Conservation (phyloP, 2,888 invertebrate genomes). For the Linnaemya vulpina region DNA sequence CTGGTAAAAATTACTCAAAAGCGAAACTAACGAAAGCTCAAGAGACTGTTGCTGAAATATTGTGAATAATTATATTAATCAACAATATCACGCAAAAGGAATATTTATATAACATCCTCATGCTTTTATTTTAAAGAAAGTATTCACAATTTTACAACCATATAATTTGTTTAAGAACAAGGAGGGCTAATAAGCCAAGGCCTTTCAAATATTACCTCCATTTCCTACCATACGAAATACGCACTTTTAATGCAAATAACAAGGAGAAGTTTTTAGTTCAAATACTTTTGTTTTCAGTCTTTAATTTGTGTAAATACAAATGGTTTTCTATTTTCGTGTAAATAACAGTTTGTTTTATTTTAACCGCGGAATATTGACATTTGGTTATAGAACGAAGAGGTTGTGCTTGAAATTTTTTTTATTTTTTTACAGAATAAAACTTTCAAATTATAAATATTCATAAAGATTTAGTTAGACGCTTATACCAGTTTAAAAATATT, state of each 20-base stretch:
- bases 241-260: background rate
- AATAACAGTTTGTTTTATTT: background rate
- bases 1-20: no score
- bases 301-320: slow-evolving; percentile 7
- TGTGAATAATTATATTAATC: no score
- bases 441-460: no score
- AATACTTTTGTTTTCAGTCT: slow-evolving; percentile 25
- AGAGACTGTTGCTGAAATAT: no score
- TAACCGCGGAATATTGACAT: background rate
- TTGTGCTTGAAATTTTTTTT: background rate
- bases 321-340: background rate
- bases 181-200: background rate
- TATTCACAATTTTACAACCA: no score
- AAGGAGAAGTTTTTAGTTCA: slow-evolving; percentile 9
- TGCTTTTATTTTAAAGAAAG: no score
- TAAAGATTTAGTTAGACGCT: no score
- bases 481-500: no score
- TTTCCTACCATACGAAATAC: background rate
- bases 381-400: background rate
- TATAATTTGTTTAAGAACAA: background rate
- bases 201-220: background rate
- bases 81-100: no score
- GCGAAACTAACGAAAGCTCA: no score
- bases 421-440: no score
- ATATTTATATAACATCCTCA: no score